Evolutionary conservation across 2,113 vertebrate genomes (phyloP), one percentile per base, ranked within the genome.

Genomic region (Ageneiosus marmoratus): DNA sequence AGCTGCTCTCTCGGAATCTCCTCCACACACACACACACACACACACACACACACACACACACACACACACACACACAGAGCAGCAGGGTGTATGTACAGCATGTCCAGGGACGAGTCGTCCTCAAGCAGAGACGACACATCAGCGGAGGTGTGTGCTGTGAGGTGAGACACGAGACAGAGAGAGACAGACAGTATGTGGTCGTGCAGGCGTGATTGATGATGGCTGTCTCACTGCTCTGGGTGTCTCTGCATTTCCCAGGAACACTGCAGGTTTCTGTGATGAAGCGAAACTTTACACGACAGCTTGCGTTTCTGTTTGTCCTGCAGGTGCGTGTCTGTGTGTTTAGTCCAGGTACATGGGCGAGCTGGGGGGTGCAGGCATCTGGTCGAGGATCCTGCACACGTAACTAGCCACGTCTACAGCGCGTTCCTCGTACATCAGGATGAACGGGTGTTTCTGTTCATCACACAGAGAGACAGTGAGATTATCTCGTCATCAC

Each of bases 401-500:
- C 86, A 99, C 97, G 67, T 99, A 99, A 85, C 93, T 92, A 82
- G 98, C 98, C 13, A 99, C 98, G 84, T 98, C 97, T 11, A 97
- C 98, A 5, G 93, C 92, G 83, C 98, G 97, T 91, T 99, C 97
- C 92, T 99, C 98, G 69, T 98, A 99, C 96, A 99, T 99, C 95
- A 96, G 93, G 81, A 99, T 99, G 95, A 99, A 99, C 82, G 97
- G 91, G 88, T 99, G 97, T 95, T 96, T 98, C 98, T 99, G 91
- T 2, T 89, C 48, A 79, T 77, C 86, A 88, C 51, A 55, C 37
- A 62, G 20, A 69, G 27, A 53, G 1, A 58, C 2, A 37, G 12
- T 63, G 0, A 62, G 18, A 80, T 53, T 7, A 75, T 6, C 22
- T 0, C 12, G 1, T 5, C 18, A 1, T 22, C 67, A 69, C 65